Evolutionary conservation across 2,797 vertebrate species (phyloP), one percentile per base, ranked within the genome.

Genomic region (Amniataba percoides): DNA sequence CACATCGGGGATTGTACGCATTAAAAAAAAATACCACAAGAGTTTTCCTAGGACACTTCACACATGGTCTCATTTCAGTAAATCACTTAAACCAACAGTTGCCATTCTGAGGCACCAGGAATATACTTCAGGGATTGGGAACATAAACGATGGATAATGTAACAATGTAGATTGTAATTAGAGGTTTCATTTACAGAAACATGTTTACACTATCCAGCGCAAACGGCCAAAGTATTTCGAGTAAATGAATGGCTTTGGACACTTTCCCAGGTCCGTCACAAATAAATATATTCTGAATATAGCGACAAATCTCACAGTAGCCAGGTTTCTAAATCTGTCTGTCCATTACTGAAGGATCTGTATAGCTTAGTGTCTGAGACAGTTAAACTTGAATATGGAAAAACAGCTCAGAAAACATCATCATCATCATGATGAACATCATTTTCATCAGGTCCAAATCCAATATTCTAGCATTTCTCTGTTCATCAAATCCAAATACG

Each of bases 221-320:
- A 63, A 31, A 71, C 34, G 49, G 64, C 61, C 10, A 11, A 31
- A 63, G 40, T 43, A 69, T 21, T 59, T 40, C 10, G 31, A 74
- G 78, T 73, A 75, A 80, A 52, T 70, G 71, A 88, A 89, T 53
- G 46, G 56, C 51, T 77, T 71, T 19, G 62, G 55, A 77, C 77
- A 72, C 63, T 75, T 80, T 66, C 64, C 69, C 70, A 83, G 69
- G 78, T 83, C 77, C 51, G 61, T 78, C 68, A 86, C 65, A 88
- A 92, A 92, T 92, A 93, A 92, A 93, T 93, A 92, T 64, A 62
- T 39, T 86, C 68, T 74, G 31, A 80, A 77, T 83, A 67, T 74
- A 74, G 82, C 45, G 43, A 81, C 72, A 77, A 66, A 77, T 78
- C 71, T 88, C 81, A 84, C 74, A 86, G 82, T 79, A 68, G 56